Conservation (phyloP, 2,797 vertebrate genomes). For the Anguilla pacifica region DNA sequence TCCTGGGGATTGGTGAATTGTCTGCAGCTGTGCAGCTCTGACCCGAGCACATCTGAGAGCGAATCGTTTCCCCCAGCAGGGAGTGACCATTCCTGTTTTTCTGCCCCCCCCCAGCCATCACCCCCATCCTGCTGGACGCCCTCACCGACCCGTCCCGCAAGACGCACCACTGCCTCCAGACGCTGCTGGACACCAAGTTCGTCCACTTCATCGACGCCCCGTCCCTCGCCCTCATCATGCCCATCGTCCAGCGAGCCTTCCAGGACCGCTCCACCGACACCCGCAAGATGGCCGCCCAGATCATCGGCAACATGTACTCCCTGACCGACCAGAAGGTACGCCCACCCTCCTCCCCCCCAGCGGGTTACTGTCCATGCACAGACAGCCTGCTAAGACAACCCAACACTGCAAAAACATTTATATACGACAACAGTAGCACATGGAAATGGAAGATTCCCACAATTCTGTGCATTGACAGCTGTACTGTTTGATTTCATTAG, state of each 20-base stretch:
- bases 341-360: too few species aligned
- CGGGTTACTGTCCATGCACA: too few species aligned
- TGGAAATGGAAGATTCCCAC: not conserved
- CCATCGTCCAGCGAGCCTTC: slow-evolving; percentile 97
- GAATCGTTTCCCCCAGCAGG: not conserved
- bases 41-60: not conserved
- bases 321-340: slow-evolving; percentile 96
- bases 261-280: slow-evolving; percentile 98
- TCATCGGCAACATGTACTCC: slow-evolving; percentile 99
- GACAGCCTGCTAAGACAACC: not conserved
- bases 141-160: slow-evolving; percentile 92
- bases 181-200: slow-evolving; percentile 95
- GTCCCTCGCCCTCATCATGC: slow-evolving; percentile 97
- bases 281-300: slow-evolving; percentile 98
- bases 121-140: slow-evolving; percentile 92
- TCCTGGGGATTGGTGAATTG: not conserved
- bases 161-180: slow-evolving; percentile 95
- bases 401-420: not conserved
- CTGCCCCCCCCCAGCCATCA: slow-evolving; percentile 78
- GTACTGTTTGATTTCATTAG: not conserved
- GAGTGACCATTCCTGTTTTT: not conserved
- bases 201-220: slow-evolving; percentile 98
- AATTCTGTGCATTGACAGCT: not conserved
- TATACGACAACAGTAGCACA: not conserved
- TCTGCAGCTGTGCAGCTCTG: not conserved